Evolutionary conservation across 1,140 invertebrate genomes (phyloP).

Genomic region (Periplaneta americana): DNA sequence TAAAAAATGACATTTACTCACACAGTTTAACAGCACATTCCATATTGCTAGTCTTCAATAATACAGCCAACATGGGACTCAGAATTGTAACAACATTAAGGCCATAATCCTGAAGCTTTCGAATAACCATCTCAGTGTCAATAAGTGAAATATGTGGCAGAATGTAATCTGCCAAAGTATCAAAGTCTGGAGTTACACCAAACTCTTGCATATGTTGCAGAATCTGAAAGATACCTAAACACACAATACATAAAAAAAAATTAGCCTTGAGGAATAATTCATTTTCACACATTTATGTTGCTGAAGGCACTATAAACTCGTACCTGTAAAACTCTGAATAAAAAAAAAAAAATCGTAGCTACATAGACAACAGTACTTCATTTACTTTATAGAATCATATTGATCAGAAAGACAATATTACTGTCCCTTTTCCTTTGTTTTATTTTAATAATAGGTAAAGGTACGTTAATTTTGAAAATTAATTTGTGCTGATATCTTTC

Average conservation of each 20-base stretch:
- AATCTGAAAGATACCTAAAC: conserved; percentile 42
- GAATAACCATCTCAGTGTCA: conserved; percentile 39
- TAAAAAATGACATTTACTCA: conserved; percentile 26
- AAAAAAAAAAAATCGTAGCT: too few species aligned
- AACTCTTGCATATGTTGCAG: conserved; percentile 42
- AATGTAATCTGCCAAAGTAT: conserved; percentile 46
- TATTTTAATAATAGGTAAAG: too few species aligned
- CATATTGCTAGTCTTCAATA: conserved; percentile 40
- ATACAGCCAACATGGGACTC: conserved; percentile 41
- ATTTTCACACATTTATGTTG: too few species aligned
- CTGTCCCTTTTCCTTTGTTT: too few species aligned
- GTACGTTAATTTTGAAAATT: too few species aligned
- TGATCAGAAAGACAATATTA: too few species aligned
- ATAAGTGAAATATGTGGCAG: conserved; percentile 43
- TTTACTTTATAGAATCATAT: too few species aligned
- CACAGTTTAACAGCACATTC: conserved; percentile 40
- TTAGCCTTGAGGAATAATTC: too few species aligned
- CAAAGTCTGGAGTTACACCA: conserved; percentile 36
- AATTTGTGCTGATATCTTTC: too few species aligned
- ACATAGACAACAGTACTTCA: too few species aligned
- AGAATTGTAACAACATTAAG: conserved; percentile 34
- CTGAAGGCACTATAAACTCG: too few species aligned
- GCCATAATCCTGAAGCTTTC: conserved; percentile 40
- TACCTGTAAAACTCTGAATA: too few species aligned
- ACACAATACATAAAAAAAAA: conserved; percentile 10